A percentile compares a stretch with the other conserved stretches of the same genome.
Evolutionary conservation across 2,113 vertebrate species (phyloP).

Genomic region (Phylloscopus whistleri): DNA sequence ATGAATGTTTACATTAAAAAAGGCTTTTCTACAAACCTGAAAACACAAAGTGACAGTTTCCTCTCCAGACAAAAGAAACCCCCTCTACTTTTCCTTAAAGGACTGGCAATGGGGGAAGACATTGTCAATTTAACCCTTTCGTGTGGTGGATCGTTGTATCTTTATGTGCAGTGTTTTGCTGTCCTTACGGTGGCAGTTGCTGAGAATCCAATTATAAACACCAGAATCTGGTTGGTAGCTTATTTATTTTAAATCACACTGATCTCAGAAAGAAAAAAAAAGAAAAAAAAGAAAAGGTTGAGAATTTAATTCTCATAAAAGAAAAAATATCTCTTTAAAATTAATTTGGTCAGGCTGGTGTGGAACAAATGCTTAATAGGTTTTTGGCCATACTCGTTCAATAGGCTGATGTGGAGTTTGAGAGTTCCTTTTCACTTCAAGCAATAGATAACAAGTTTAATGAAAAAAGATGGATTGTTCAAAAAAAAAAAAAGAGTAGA

Average conservation of each 20-base stretch:
- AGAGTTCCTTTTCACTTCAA: not conserved
- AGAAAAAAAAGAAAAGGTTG: not conserved
- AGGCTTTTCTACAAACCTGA: slow-evolving; percentile 79
- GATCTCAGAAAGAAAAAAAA: not conserved
- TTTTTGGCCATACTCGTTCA: not conserved
- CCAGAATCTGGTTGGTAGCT: not conserved
- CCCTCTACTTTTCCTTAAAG: slow-evolving; percentile 22
- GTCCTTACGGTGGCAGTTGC: not conserved
- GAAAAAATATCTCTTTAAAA: not conserved
- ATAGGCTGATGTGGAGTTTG: not conserved
- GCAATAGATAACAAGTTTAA: not conserved
- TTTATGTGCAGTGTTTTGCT: not conserved
- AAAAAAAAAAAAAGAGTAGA: not conserved
- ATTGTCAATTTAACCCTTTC: slow-evolving; percentile 66
- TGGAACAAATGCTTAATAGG: not conserved
- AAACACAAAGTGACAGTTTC: slow-evolving; percentile 78
- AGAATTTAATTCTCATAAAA: not conserved
- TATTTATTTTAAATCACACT: slow-evolving; percentile 58
- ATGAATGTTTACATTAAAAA: slow-evolving; percentile 88
- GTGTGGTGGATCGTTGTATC: accelerated
- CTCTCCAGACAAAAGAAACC: slow-evolving; percentile 38
- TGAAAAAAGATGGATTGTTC: accelerated
- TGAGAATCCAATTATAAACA: not conserved
- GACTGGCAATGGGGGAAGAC: not conserved
- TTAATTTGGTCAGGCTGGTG: not conserved